Percentiles rank a stretch among this genome's conserved stretches.
Evolutionary conservation across 1,140 invertebrate genomes (phyloP).

Genomic region (Anadara kagoshimensis): DNA sequence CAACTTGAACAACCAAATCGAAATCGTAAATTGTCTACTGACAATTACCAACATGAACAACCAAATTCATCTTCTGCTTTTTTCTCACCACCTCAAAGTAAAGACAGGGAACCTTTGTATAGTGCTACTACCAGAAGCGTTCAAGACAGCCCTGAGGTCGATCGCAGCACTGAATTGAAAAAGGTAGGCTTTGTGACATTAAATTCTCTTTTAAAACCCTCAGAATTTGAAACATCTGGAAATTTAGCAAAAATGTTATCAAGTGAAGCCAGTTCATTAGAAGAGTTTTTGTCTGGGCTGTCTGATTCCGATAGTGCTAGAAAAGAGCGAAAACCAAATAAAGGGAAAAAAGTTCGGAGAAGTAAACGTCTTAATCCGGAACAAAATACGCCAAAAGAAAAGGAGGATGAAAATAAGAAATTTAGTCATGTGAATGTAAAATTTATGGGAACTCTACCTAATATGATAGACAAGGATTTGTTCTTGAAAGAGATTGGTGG

Average conservation of each 20-base stretch:
- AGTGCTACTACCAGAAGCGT: no score
- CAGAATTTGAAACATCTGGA: neutral
- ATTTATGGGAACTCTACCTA: constrained; percentile 30
- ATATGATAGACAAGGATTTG: constrained; percentile 3
- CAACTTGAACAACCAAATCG: no score
- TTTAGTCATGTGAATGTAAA: constrained; percentile 22
- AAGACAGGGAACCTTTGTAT: neutral
- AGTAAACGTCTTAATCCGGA: neutral
- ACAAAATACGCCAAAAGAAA: neutral
- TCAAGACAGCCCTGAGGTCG: neutral
- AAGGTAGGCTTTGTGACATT: constrained; percentile 24
- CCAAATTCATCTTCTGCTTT: neutral
- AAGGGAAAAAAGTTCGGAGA: neutral
- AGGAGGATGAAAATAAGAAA: neutral
- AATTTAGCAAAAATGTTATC: no score
- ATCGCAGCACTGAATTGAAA: constrained; percentile 15
- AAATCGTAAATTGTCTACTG: no score
- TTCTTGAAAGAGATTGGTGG: constrained; percentile 10
- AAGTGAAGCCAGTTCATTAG: no score
- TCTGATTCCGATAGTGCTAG: no score
- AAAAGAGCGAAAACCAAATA: neutral
- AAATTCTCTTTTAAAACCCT: constrained; percentile 18
- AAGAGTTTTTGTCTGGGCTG: no score
- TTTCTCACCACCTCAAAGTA: neutral
- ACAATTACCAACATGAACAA: neutral